These are phyloP conservation scores for Ochlodes sylvanus DNA, from an alignment of 2,888 invertebrate species.

Conservation along the genomic window DNA sequence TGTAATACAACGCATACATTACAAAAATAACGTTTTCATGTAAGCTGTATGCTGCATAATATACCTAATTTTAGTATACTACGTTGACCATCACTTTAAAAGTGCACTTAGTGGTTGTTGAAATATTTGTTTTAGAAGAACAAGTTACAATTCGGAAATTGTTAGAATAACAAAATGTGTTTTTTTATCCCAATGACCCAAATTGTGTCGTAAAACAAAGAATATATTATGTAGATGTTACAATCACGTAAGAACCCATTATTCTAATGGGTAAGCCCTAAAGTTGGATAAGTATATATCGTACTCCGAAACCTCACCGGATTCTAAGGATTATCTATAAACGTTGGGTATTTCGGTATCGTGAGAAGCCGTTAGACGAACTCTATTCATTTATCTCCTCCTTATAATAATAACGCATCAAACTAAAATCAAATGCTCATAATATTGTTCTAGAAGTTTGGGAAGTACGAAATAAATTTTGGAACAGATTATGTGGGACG, in stretches of 20 bases:
- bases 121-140: too few species aligned
- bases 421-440: conserved; percentile 2
- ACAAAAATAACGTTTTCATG: neutral
- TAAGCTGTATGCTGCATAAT: neutral
- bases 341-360: neutral
- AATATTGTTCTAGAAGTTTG: neutral
- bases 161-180: too few species aligned
- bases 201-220: too few species aligned
- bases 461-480: conserved; percentile 28
- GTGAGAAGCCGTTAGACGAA: neutral
- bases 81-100: too few species aligned
- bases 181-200: too few species aligned
- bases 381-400: neutral
- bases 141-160: too few species aligned
- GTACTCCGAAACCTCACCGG: conserved; percentile 8
- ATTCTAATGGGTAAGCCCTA: neutral
- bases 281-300: conserved; percentile 3
- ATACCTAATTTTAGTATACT: too few species aligned
- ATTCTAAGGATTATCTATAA: conserved; percentile 8
- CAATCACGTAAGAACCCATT: conserved; percentile 5
- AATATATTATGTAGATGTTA: neutral
- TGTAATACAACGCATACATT: neutral
- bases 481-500: conserved; percentile 48
- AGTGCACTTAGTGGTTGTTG: too few species aligned
- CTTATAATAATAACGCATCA: neutral